Base-by-base conservation (phyloP, 1,140 invertebrate species). In the Bombus soroeensis region DNA sequence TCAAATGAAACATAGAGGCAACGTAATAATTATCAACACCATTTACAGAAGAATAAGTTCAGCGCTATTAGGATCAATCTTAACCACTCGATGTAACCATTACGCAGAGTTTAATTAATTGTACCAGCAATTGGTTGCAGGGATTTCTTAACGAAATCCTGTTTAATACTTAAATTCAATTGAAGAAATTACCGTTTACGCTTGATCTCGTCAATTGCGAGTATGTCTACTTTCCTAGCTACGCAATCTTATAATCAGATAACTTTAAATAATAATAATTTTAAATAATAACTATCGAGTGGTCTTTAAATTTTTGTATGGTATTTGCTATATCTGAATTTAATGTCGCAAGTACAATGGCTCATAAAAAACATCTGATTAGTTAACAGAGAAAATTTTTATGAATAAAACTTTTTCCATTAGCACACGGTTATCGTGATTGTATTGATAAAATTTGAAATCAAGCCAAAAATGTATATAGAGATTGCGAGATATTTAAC, bases 71-170 rank as follows among this genome's bases (percentile, higher is more conserved):
- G 32, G 25, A 64, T 72, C 83, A 85, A 79, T 85, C 72, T 68
- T 41, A 80, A 25, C 53, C 47, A 62, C 37, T 80, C 39, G 10
- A 2, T 62, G 28, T 22, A 41, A 57, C 64, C 62, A 68, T 83
- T 78, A 22, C 39, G 13, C 66, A 53, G 41, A 83, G 75, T 71
- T 79, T 72, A 85, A 85, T 85, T 80, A 39, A 80, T 85, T 73
- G 83, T 62, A 72, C 39, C 59, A 53, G n/a, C 77, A 78, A 83
- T 83, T 77, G 66, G 37, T 39, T 6, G 39, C 39, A 13, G 43
- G 3, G 68, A 76, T 84, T 84, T 79, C 53, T 59, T 84, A 79
- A 84, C 39, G 66, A 57, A 71, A 84, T 39, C 3, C 64, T 78
- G 66, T 39, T 57, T 71, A 39, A 80, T 62, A n/a, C 34, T 85